Evolutionary conservation across 2,888 invertebrate species (phyloP), one percentile per base, ranked within the genome.

Genomic region (Hipparchia semele): DNA sequence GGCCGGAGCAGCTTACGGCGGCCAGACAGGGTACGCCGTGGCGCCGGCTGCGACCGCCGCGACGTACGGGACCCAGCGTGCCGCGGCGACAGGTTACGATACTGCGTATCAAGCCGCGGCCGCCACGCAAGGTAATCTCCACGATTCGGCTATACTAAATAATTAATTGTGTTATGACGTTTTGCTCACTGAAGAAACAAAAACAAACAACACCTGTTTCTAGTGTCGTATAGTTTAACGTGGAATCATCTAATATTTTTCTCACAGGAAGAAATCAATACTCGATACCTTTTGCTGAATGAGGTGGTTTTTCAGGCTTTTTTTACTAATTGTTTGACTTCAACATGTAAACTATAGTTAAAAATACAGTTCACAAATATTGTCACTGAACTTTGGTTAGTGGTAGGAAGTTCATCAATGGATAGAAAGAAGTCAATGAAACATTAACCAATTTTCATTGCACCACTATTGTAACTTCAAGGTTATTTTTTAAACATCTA

Each of bases 1-100:
- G 71, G 96, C 97, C 78, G 96, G 97, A 78, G 96, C 97, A 69
- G 97, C 97, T 49, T 98, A 98, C 91, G 96, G 97, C 49, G 96
- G 97, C 45, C 97, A 97, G 87, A 96, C 97, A 70, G 97, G 97
- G 79, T 98, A 97, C 94, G 97, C 97, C 79, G 97, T 97, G 92
- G 96, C 97, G 73, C 96, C 96, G 61, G 96, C 97, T 77, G 96
- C 97, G 45, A 96, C 97, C 60, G 97, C 98, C 75, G 97, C 97
- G 67, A 96, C 97, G 68, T 98, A 98, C 90, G 96, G 97, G 76
- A 97, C 98, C 62, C 98, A 98, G 85, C 95, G 97, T 77, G 95
- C 96, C 75, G 96, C 97, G 54, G 96, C 96, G 66, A 95, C 97
- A 69, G 97, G 97, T 73, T 97, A 97, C 94, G 97, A 97, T 86